Base-by-base conservation (phyloP, 1,140 invertebrate genomes). In the Helicoverpa zea region DNA sequence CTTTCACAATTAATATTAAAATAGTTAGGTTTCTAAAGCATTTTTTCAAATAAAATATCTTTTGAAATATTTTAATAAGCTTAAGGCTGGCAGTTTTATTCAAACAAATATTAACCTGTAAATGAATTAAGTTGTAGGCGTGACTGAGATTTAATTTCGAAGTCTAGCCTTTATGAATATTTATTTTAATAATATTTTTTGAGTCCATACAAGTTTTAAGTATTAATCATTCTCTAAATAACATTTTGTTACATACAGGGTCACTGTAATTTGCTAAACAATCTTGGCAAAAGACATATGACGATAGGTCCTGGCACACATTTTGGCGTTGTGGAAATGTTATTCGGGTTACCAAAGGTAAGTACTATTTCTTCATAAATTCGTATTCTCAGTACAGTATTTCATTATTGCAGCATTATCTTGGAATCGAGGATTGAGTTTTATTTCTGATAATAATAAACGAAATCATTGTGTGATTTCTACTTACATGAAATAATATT, bases 341-440 rank as follows among this genome's bases (percentile, higher is more conserved):
- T 93, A 1, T 92, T 86, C 68, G 91, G 92, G 56, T 81, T 94
- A 23, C 92, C 91, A n/a, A 93, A 94, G 76, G 92, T 91, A 85
- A 88, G 83, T 59, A 30, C 3, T 49, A 51, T 13, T 16, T 30
- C 23, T 23, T 23, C 23, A 23, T 29, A 54, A 12, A 13, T 29
- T 49, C 16, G 9, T 54, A 56, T 18, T n/a, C 10, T 9, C 29
- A 35, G 59, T 63, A 23, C 59, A 11, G 10, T 4, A 13, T 63
- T 63, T 56, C 54, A 14, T 56, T 56, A 16, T 56, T 9, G 16
- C 35, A 9, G 4, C n/a, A 54, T n/a, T 56, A 9, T 56, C 54
- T 16, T 56, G 54, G 14, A 16, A 56, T 16, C 54, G 1, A n/a
- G n/a, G 14, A 16, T 16, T 56, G 9, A 9, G 16, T 56, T 43